Evolutionary conservation across 2,888 invertebrate genomes (phyloP).

Genomic region (Netelia virgata): DNA sequence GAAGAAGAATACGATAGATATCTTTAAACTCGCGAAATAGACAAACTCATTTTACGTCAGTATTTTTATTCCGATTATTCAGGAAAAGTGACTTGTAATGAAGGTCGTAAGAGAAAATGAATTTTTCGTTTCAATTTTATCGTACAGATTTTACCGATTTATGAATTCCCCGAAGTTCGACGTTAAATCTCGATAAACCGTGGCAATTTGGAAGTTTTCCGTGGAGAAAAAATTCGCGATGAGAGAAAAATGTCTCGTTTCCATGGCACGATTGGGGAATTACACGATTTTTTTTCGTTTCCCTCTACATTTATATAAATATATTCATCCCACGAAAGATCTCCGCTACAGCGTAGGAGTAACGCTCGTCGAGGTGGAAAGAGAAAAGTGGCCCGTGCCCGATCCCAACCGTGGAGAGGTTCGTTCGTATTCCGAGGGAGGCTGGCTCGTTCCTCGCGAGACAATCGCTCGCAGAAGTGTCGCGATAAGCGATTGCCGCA

Average conservation of each 20-base stretch:
- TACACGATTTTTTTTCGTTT: conserved; percentile 37
- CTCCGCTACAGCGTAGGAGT: conserved; percentile 8
- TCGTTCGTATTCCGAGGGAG: conserved; percentile 68
- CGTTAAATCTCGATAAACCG: too few relatives aligned
- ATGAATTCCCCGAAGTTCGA: too few relatives aligned
- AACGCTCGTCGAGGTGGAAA: conserved; percentile 29
- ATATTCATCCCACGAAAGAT: conserved; percentile 26
- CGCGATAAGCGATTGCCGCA: conserved; percentile 74
- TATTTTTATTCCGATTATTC: neutral
- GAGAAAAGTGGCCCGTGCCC: conserved; percentile 32
- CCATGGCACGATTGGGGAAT: conserved; percentile 28
- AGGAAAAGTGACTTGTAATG: too few relatives aligned
- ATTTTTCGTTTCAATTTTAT: too few relatives aligned
- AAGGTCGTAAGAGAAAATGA: too few relatives aligned
- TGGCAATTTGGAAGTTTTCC: neutral
- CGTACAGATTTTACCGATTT: too few relatives aligned
- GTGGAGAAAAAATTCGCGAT: neutral
- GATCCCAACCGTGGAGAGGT: neutral
- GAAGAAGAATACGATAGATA: neutral
- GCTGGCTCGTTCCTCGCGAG: conserved; percentile 68
- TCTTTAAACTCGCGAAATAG: neutral
- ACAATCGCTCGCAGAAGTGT: conserved; percentile 73
- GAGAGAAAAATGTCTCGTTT: conserved; percentile 10
- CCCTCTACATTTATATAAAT: conserved; percentile 29
- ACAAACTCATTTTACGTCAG: neutral